Conservation (phyloP, 1,140 invertebrate genomes). For the Ephestia elutella region DNA sequence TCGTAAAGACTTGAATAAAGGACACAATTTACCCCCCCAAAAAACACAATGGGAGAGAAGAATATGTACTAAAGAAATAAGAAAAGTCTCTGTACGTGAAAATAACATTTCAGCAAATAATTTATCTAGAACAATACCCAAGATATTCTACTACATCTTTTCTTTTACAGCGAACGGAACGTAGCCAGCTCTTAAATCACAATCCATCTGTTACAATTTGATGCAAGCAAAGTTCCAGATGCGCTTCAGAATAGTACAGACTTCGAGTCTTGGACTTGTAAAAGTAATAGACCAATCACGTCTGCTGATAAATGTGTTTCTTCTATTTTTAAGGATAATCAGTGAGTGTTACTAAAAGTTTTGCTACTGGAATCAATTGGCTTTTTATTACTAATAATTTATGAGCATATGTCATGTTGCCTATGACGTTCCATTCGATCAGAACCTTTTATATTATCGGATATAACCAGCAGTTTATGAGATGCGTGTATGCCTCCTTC, state of each 20-base stretch:
- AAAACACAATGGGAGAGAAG: background rate
- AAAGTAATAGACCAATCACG: background rate
- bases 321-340: background rate
- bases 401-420: too few species aligned
- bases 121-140: background rate
- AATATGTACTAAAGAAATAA: background rate
- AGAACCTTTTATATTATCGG: too few species aligned
- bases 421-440: too few species aligned
- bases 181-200: background rate
- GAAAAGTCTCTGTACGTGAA: too few species aligned
- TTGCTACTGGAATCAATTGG: too few species aligned
- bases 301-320: too few species aligned
- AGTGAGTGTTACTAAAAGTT: too few species aligned
- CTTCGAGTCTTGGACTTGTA: background rate
- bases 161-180: background rate
- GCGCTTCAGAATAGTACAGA: background rate
- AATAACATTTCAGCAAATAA: background rate
- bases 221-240: background rate
- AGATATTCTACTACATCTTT: background rate
- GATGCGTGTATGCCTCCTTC: too few species aligned
- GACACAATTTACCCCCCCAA: too few species aligned
- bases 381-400: too few species aligned
- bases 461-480: too few species aligned
- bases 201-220: slow-evolving; percentile 2
- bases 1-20: too few species aligned